Conservation (phyloP, 1,140 invertebrate species). For the Contarinia nasturtii region DNA sequence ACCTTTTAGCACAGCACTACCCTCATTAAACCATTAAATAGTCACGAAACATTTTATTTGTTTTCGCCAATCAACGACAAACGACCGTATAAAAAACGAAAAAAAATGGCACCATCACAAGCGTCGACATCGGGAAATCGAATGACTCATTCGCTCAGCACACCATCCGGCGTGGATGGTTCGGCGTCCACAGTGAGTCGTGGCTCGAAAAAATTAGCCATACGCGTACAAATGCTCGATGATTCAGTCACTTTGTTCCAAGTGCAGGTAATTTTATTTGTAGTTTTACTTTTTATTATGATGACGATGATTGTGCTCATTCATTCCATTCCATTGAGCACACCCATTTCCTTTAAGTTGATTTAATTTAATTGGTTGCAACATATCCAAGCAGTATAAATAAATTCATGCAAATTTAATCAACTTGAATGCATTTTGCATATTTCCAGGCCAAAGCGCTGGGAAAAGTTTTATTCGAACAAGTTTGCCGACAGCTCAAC, state of each 20-base stretch:
- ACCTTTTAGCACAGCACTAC: too few relatives aligned
- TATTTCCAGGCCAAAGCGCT: slow-evolving; percentile 80
- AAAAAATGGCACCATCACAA: too few relatives aligned
- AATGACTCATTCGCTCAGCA: slow-evolving; percentile 68
- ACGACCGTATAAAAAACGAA: too few relatives aligned
- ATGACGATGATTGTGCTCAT: too few relatives aligned
- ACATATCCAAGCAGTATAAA: too few relatives aligned
- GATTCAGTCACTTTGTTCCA: slow-evolving; percentile 77
- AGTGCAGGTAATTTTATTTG: slow-evolving; percentile 56
- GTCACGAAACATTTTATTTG: too few relatives aligned
- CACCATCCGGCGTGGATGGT: slow-evolving; percentile 61
- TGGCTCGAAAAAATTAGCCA: slow-evolving; percentile 69
- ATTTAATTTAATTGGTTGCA: too few relatives aligned
- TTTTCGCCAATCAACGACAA: too few relatives aligned
- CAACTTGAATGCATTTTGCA: slow-evolving; percentile 2
- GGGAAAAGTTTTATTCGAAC: slow-evolving; percentile 84
- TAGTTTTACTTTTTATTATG: neutral
- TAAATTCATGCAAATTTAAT: too few relatives aligned
- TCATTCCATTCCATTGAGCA: too few relatives aligned
- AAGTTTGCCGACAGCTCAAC: slow-evolving; percentile 89
- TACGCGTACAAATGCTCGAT: slow-evolving; percentile 73
- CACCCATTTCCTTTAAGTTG: too few relatives aligned
- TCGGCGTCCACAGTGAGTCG: slow-evolving; percentile 54
- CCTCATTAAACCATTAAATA: too few relatives aligned
- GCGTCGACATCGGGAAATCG: slow-evolving; percentile 16